Percentiles rank a stretch among this genome's conserved stretches.
These are phyloP conservation scores for Eustalomyia histrio DNA, from an alignment of 2,888 invertebrate species.

Conservation along the genomic window DNA sequence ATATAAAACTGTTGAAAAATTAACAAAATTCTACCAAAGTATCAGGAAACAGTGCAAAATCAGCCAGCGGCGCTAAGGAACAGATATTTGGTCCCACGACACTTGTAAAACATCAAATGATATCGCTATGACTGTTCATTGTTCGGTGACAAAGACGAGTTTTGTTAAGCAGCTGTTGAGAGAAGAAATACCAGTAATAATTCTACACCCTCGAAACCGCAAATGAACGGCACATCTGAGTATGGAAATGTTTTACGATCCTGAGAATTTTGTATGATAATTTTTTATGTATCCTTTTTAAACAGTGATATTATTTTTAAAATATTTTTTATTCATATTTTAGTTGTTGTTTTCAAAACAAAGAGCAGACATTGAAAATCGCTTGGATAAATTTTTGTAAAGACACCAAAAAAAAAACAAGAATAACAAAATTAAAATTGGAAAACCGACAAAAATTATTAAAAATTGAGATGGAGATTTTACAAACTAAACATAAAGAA, in stretches of 20 bases:
- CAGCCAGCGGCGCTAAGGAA: not conserved
- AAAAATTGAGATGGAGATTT: slow-evolving; percentile 71
- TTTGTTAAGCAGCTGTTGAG: slow-evolving; percentile 51
- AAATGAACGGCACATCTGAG: slow-evolving; percentile 32
- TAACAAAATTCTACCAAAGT: slow-evolving; percentile 65
- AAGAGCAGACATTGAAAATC: slow-evolving; percentile 71
- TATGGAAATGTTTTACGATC: slow-evolving; percentile 68
- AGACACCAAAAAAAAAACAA: slow-evolving; percentile 73
- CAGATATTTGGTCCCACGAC: not conserved
- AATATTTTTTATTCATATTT: not conserved
- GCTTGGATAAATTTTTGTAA: slow-evolving; percentile 76
- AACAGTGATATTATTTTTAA: not conserved
- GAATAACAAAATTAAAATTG: slow-evolving; percentile 72
- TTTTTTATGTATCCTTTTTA: not conserved
- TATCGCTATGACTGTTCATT: not conserved
- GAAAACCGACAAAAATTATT: slow-evolving; percentile 74
- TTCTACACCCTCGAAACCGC: not conserved
- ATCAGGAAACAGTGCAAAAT: not conserved
- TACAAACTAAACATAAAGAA: slow-evolving; percentile 70
- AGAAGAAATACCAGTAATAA: slow-evolving; percentile 52
- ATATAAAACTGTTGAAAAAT: slow-evolving; percentile 77
- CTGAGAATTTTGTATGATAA: slow-evolving; percentile 72
- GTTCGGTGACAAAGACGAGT: slow-evolving; percentile 6
- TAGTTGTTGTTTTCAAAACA: not conserved
- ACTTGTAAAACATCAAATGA: not conserved